Conservation (phyloP, 2,797 vertebrate species). For the Synaphobranchus kaupii region DNA sequence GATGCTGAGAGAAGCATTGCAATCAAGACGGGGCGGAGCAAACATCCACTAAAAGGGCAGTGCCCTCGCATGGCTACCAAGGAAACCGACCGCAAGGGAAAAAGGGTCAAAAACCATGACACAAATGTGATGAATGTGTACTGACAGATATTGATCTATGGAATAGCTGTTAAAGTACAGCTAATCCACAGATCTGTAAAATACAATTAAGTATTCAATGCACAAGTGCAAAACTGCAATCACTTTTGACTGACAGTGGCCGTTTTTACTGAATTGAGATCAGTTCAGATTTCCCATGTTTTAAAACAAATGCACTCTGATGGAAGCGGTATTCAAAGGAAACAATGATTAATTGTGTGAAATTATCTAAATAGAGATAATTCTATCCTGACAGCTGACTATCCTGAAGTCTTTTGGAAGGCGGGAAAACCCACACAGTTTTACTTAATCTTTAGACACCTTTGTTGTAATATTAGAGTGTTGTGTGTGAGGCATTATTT, state of each 20-base stretch:
- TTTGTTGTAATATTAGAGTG: background rate
- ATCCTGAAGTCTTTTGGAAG: background rate
- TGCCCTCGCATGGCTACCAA: too few species aligned
- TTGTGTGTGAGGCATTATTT: background rate
- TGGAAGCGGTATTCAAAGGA: background rate
- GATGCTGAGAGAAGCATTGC: too few species aligned
- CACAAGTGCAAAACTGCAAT: background rate
- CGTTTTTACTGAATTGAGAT: background rate
- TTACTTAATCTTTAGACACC: background rate
- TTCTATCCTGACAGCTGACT: background rate
- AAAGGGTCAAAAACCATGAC: too few species aligned
- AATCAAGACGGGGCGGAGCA: too few species aligned
- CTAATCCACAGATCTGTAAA: background rate
- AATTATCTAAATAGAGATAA: background rate
- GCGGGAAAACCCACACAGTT: background rate
- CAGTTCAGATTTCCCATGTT: background rate
- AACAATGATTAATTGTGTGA: background rate
- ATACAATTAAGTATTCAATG: background rate
- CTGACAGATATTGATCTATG: background rate
- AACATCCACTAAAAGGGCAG: too few species aligned
- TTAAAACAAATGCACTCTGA: background rate
- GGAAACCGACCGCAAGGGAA: too few species aligned
- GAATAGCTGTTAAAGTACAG: background rate
- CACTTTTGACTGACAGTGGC: background rate
- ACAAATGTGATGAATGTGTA: background rate